Evolutionary conservation across 1,140 invertebrate species (phyloP).

Genomic region (Metopolophium dirhodum): DNA sequence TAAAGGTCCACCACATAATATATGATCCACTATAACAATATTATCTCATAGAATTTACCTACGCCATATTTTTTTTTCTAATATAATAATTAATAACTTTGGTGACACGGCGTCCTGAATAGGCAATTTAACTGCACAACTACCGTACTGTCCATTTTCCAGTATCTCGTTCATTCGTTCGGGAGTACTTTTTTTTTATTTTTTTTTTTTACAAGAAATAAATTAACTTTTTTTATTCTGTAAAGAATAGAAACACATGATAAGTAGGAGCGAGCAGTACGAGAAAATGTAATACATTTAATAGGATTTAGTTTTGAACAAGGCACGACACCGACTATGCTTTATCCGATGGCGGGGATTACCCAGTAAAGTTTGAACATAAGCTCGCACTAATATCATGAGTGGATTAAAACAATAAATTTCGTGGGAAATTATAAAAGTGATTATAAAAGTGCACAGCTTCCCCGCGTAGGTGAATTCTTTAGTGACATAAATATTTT

Average conservation of each 20-base stretch:
- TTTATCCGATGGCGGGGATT: not conserved
- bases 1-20: no score
- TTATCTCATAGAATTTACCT: no score
- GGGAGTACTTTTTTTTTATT: not conserved
- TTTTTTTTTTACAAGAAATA: not conserved
- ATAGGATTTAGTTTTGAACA: slow-evolving; percentile 15
- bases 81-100: not conserved
- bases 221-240: not conserved
- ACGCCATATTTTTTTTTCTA: no score
- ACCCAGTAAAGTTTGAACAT: slow-evolving; percentile 5
- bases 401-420: not conserved
- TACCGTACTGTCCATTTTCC: not conserved
- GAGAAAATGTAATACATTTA: not conserved
- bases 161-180: no score
- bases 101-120: not conserved
- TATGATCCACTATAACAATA: no score
- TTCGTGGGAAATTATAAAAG: not conserved
- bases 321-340: not conserved
- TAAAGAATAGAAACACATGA: not conserved
- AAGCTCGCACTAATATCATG: not conserved
- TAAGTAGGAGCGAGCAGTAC: not conserved
- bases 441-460: not conserved
- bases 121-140: not conserved
- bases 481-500: not conserved
- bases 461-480: not conserved